Percentiles rank a stretch among this genome's conserved stretches.
phyloP scores from a whole-genome alignment of 1,140 invertebrate genomes.

The Bombus turneri region DNA sequence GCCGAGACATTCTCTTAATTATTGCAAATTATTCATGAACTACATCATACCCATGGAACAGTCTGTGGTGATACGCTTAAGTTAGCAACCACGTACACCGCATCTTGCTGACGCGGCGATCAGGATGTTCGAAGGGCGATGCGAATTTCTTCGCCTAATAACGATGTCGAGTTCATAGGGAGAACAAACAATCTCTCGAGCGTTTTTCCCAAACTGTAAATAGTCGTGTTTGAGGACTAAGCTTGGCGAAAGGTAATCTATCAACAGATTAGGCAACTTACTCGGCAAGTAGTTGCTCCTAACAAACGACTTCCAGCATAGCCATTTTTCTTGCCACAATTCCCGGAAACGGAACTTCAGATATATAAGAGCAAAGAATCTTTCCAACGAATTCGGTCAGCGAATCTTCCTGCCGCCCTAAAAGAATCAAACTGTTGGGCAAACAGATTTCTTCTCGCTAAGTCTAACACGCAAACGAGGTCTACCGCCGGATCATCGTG shows the following conservation, averaged over 20 bases:
- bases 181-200: not conserved
- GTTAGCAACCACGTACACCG: not conserved
- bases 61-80: slow-evolving; percentile 39
- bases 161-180: not conserved
- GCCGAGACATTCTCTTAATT: slow-evolving; percentile 17
- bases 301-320: not conserved
- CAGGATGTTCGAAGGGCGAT: not conserved
- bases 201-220: not conserved
- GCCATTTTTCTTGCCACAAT: not conserved
- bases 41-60: not conserved
- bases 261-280: slow-evolving; percentile 2
- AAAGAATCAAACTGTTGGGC: not conserved
- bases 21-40: slow-evolving; percentile 45
- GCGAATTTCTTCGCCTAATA: not conserved
- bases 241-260: not conserved
- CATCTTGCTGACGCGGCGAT: not conserved
- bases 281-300: not conserved
- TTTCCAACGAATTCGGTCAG: not conserved
- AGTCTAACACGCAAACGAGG: not conserved
- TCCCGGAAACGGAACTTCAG: not conserved
- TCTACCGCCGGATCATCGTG: not conserved
- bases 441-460: not conserved
- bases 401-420: not conserved
- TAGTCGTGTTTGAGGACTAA: not conserved
- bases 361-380: not conserved